phyloP scores from a whole-genome alignment of 2,113 vertebrate species.

The Orientallactaga bullata region DNA sequence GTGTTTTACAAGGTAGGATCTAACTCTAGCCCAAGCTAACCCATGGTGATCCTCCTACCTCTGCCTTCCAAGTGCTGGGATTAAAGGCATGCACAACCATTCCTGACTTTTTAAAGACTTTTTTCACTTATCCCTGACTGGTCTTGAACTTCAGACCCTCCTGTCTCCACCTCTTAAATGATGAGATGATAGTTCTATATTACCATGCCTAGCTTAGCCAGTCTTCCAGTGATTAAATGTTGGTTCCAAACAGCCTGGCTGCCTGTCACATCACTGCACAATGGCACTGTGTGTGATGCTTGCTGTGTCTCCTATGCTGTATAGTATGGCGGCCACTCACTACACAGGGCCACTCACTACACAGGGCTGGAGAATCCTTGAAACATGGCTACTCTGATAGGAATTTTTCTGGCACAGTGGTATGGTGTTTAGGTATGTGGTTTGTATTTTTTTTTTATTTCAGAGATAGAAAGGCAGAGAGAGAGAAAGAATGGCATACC shows the following conservation, averaged over 20 bases:
- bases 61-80: neutral
- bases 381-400: neutral
- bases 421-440: neutral
- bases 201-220: too few relatives aligned
- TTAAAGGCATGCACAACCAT: neutral
- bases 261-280: neutral
- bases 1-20: neutral
- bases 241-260: neutral
- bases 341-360: fast-evolving
- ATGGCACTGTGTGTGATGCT: neutral
- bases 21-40: neutral
- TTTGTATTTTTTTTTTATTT: too few relatives aligned
- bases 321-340: neutral
- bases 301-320: fast-evolving
- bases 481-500: too few relatives aligned
- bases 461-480: too few relatives aligned
- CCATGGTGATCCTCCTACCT: neutral
- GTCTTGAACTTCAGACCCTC: too few relatives aligned
- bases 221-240: neutral
- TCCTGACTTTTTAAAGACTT: too few relatives aligned
- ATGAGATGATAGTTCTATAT: too few relatives aligned
- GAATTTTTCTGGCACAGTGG: neutral
- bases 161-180: too few relatives aligned
- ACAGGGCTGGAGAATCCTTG: neutral
- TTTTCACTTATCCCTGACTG: too few relatives aligned